Base-by-base conservation (phyloP, 2,888 invertebrate genomes). In the Troides oblongomaculatus region DNA sequence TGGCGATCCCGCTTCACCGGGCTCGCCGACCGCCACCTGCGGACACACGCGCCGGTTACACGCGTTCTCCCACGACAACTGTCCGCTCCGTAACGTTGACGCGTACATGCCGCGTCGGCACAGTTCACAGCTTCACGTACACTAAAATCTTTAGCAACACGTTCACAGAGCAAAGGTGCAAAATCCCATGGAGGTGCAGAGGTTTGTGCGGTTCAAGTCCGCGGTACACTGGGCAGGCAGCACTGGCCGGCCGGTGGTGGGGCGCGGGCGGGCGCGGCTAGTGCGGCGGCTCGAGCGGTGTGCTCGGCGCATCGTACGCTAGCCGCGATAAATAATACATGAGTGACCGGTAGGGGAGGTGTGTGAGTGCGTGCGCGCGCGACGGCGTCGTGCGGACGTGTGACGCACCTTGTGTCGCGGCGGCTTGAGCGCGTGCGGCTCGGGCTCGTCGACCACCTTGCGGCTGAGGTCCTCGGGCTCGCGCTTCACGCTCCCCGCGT, bases 391-490 rank as follows among this genome's bases (percentile, higher is more conserved):
- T 86, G 83, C 91, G 89, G 80, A 89, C 89, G 88, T 90, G 90
- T 92, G 92, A 92, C 93, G 93, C 92, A 94, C 94, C 94, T 94
- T 94, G 85, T 94, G 94, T 88, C 94, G 90, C 93, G 93, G 89
- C 94, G 93, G 90, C 94, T 93, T 86, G 94, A 93, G 85, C 94
- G 94, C 89, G 93, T 93, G 92, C 90, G 90, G 85, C 86, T 89
- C 87, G 81, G 94, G 94, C 87, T 93, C 93, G 86, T 93, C 94
- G 86, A 93, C 93, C 88, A 94, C 90, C 92, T 95, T 95, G 87
- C 95, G 94, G 93, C 96, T 96, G 78, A 96, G 93, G 88, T 96
- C 96, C 93, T 96, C 96, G 81, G 96, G 96, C 90, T 96, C 96
- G 86, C 96, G 94, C 92, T 96, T 96, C 87, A 96, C 95, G 85